Conservation (phyloP, 2,797 vertebrate genomes). For the Gymnothorax javanicus region DNA sequence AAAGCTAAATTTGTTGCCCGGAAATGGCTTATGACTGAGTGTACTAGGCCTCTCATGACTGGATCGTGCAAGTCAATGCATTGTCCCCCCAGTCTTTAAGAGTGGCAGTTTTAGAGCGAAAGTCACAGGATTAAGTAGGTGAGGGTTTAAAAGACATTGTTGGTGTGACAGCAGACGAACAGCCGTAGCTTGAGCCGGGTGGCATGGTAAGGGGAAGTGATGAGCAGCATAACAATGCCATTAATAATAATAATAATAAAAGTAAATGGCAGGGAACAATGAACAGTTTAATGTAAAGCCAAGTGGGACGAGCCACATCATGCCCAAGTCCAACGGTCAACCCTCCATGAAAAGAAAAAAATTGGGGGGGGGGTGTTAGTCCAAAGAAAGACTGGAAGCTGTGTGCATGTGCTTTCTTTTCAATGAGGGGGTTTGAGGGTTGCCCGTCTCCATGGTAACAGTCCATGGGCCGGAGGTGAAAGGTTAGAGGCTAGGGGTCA, state of each 20-base stretch:
- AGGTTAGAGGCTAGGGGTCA: slow-evolving; percentile 66
- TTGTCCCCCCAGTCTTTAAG: neutral
- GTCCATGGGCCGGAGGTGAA: slow-evolving; percentile 83
- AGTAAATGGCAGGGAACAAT: slow-evolving; percentile 54
- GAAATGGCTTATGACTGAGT: slow-evolving; percentile 28
- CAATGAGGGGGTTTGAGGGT: slow-evolving; percentile 74
- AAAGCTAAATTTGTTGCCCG: neutral
- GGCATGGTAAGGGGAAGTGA: slow-evolving; percentile 36
- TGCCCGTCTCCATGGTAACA: slow-evolving; percentile 97
- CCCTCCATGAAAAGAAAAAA: slow-evolving; percentile 71
- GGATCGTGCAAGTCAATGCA: neutral
- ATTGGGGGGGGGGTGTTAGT: slow-evolving; percentile 23
- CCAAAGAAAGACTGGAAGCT: slow-evolving; percentile 23
- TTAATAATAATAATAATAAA: neutral
- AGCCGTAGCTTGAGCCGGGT: slow-evolving; percentile 45
- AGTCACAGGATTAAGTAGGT: slow-evolving; percentile 48
- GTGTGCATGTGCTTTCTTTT: slow-evolving; percentile 41
- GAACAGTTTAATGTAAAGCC: slow-evolving; percentile 52
- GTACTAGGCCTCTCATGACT: neutral
- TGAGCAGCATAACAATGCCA: slow-evolving; percentile 29
- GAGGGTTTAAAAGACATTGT: slow-evolving; percentile 32
- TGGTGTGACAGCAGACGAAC: slow-evolving; percentile 67
- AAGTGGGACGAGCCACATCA: slow-evolving; percentile 71
- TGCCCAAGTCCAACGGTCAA: slow-evolving; percentile 84
- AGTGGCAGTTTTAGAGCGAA: slow-evolving; percentile 8